Evolutionary conservation across 1,140 invertebrate species (phyloP), one percentile per base, ranked within the genome.

Genomic region (Neotoxoptera formosana): DNA sequence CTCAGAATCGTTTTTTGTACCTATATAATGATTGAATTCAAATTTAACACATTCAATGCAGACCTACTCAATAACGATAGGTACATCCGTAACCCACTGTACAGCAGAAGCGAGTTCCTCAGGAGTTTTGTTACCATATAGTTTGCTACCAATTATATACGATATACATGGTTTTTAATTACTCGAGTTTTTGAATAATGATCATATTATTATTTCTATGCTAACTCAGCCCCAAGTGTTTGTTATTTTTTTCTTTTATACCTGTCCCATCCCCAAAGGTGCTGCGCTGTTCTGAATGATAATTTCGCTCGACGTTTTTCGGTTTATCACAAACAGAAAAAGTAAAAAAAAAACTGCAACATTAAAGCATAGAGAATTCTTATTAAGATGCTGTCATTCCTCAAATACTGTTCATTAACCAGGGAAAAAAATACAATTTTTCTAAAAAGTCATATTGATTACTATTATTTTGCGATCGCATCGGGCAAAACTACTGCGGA

Each of bases 261-360:
- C 14, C 47, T 41, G 56, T 91, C 60, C 11, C 60, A 11, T 67
- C 23, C 9, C 41, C 41, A 76, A 34, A 21, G 60, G 14, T 23
- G 23, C n/a, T 48, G 81, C 47, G 36, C 36, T 47, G 56, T 41
- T 91, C 21, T 67, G 90, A 91, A 91, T 91, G 25, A 91, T 91
- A 91, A 91, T 91, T 76, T n/a, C 9, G 45, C 30, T 23, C 25
- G 34, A 47, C 56, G 23, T 41, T 91, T 91, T 91, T n/a, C 14
- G 17, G 36, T 91, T 81, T 48, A 91, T 81, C 41, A 34, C 14
- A 25, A 47, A 47, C 0, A 30, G 60, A 45, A 47, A 20, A 51
- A 51, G 3, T 17, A 91, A 45, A 76, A 30, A 41, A 41, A 34
- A 76, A 91, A 76, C 76, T n/a, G 45, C 17, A 48, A 67, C 4